Evolutionary conservation across 2,888 invertebrate species (phyloP).

Genomic region (Mactromeris polynyma): DNA sequence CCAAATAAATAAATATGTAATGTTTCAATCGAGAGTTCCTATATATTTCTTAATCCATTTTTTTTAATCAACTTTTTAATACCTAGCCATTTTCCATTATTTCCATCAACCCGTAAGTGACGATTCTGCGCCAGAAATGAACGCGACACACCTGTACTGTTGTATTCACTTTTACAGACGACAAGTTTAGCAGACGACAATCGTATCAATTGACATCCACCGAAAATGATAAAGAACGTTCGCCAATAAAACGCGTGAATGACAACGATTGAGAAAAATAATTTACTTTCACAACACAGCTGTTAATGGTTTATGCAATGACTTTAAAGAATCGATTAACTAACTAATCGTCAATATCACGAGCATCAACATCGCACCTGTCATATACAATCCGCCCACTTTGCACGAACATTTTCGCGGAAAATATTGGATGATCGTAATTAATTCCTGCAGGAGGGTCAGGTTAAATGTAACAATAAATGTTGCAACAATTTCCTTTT

Average conservation of each 20-base stretch:
- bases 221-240: not conserved
- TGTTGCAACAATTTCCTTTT: no score
- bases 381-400: constrained; percentile 43
- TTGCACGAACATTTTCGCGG: constrained; percentile 31
- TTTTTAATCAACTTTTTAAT: not conserved
- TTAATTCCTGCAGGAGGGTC: not conserved
- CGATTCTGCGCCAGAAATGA: constrained; percentile 16
- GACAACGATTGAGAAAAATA: not conserved
- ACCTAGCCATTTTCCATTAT: constrained; percentile 17
- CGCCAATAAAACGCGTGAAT: not conserved
- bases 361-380: constrained; percentile 20
- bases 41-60: not conserved
- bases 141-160: constrained; percentile 27
- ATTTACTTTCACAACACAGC: not conserved
- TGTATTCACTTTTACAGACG: constrained; percentile 22
- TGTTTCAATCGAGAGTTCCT: no score
- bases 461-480: not conserved
- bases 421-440: constrained; percentile 1
- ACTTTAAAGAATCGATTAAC: not conserved
- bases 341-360: not conserved
- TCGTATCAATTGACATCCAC: not conserved
- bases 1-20: not conserved
- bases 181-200: constrained; percentile 6
- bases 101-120: not conserved
- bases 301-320: not conserved